A percentile compares a stretch with the other conserved stretches of the same genome.
Evolutionary conservation across 2,888 invertebrate species (phyloP).

Genomic region (Noctua pronuba): DNA sequence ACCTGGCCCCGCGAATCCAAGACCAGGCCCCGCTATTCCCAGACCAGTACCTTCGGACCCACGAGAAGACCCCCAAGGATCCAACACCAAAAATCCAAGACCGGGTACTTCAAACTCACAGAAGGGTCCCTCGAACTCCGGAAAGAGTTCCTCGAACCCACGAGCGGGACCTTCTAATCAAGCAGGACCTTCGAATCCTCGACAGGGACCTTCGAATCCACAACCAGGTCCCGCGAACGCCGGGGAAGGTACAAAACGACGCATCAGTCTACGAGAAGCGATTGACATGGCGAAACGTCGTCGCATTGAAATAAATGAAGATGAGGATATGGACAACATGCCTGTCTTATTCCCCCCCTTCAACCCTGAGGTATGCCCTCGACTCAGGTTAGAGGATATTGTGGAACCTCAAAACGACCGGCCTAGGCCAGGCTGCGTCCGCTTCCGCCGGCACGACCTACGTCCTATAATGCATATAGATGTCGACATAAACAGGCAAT

Average conservation of each 20-base stretch:
- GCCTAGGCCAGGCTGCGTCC: not conserved
- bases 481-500: conserved; percentile 15
- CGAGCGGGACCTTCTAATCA: not conserved
- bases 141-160: not conserved
- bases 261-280: not conserved
- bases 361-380: not conserved
- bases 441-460: not conserved
- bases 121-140: not conserved
- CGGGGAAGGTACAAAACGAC: conserved; percentile 37
- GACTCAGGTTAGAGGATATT: not conserved
- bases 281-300: conserved; percentile 37
- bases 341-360: fast-evolving
- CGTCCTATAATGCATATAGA: conserved; percentile 32
- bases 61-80: not conserved
- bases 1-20: not conserved
- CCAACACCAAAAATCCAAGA: not conserved
- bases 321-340: not conserved
- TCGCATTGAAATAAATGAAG: conserved; percentile 1
- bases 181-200: not conserved
- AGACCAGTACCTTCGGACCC: not conserved
- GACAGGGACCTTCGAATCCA: not conserved
- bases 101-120: not conserved
- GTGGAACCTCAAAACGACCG: not conserved
- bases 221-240: not conserved
- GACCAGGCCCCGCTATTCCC: not conserved